Percentiles rank a stretch among this genome's conserved stretches.
Conservation (phyloP, 2,888 invertebrate species). For the Tetramorium bicarinatum region DNA sequence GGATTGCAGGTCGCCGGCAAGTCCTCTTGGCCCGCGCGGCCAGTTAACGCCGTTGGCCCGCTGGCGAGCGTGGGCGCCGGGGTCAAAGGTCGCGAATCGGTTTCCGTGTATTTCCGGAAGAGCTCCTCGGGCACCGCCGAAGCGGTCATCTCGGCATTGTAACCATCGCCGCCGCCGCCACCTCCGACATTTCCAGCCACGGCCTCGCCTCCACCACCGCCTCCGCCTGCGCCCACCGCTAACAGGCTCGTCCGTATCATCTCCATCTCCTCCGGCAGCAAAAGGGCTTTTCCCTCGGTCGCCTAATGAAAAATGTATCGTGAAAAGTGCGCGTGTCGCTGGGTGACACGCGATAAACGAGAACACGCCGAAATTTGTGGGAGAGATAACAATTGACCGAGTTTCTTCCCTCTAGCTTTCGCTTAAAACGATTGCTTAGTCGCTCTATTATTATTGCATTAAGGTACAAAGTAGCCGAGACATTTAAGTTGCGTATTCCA, state of each 20-base stretch:
- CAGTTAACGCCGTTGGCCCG: slow-evolving; percentile 80
- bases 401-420: not conserved
- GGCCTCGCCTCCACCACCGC: slow-evolving; percentile 22
- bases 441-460: not conserved
- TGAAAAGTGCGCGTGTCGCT: not conserved
- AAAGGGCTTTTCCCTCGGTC: slow-evolving; percentile 82
- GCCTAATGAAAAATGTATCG: slow-evolving; percentile 73
- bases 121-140: slow-evolving; percentile 82
- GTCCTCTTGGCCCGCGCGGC: slow-evolving; percentile 74
- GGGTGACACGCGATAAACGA: not conserved
- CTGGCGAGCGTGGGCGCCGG: slow-evolving; percentile 93
- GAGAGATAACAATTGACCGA: not conserved
- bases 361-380: not conserved
- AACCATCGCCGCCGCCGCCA: slow-evolving; percentile 34
- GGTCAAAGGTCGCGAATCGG: slow-evolving; percentile 93
- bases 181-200: slow-evolving; percentile 29
- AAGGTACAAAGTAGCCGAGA: not conserved
- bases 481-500: not conserved
- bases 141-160: slow-evolving; percentile 57
- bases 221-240: slow-evolving; percentile 68
- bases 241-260: slow-evolving; percentile 80
- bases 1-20: slow-evolving; percentile 74
- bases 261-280: slow-evolving; percentile 83
- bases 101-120: slow-evolving; percentile 91
- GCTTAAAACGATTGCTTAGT: not conserved